Evolutionary conservation across 1,140 invertebrate genomes (phyloP).

Genomic region (Drosophila pandora): DNA sequence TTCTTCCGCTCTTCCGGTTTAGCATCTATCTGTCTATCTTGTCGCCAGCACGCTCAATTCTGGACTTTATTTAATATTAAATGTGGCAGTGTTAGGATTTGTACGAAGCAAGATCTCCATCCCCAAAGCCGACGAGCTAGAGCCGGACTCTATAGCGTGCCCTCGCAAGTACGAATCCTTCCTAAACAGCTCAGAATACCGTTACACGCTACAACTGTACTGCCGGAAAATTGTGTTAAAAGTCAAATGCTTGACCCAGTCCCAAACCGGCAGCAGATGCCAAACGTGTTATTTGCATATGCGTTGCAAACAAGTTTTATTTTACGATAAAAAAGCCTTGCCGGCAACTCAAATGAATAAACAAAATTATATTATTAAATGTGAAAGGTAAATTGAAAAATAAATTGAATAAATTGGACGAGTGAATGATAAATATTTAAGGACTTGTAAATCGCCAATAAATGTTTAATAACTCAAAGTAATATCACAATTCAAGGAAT

Average conservation of each 20-base stretch:
- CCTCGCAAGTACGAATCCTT: no score
- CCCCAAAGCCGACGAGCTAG: no score
- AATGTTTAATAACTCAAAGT: neutral
- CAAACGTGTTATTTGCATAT: conserved; percentile 42
- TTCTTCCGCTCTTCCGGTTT: no score
- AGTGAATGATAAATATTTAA: neutral
- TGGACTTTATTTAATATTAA: no score
- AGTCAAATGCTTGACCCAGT: conserved; percentile 39
- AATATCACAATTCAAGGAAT: neutral
- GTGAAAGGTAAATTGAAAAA: neutral
- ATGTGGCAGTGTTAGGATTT: no score
- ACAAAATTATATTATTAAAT: neutral
- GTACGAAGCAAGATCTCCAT: no score
- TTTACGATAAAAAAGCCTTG: neutral
- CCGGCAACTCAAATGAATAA: neutral
- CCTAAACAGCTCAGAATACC: no score
- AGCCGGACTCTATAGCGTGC: no score
- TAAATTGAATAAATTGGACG: neutral
- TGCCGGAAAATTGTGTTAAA: conserved; percentile 24
- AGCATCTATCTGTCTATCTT: no score
- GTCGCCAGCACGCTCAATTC: no score
- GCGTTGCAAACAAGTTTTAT: conserved; percentile 28
- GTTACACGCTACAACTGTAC: no score
- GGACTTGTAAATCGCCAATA: neutral
- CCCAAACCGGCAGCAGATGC: conserved; percentile 20